A percentile compares a stretch with the other conserved stretches of the same genome.
These are phyloP conservation scores for Gouania willdenowi DNA, from an alignment of 2,797 vertebrate genomes.

Conservation along the genomic window DNA sequence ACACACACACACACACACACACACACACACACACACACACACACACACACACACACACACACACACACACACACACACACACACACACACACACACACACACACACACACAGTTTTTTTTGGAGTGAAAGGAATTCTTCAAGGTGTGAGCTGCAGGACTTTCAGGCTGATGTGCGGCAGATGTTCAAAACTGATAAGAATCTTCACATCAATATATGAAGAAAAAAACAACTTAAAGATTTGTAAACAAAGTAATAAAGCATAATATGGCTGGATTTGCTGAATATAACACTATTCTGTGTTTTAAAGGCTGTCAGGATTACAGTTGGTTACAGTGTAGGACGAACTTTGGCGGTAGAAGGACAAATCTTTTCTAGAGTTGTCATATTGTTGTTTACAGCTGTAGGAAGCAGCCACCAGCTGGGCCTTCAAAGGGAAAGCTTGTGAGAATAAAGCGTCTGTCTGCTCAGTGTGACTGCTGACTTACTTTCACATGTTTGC, in stretches of 20 bases:
- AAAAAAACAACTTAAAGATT: too few relatives aligned
- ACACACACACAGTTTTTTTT: slow-evolving; percentile 13
- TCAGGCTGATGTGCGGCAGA: slow-evolving; percentile 28
- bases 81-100: neutral
- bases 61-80: slow-evolving; percentile 7
- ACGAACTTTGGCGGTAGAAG: neutral
- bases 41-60: slow-evolving; percentile 2
- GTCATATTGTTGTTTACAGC: neutral
- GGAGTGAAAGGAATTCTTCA: slow-evolving; percentile 9
- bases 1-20: too few relatives aligned
- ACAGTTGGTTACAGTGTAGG: neutral
- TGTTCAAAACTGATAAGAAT: slow-evolving; percentile 15
- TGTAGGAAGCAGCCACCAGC: neutral
- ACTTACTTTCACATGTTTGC: slow-evolving; percentile 13
- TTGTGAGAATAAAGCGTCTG: slow-evolving; percentile 1
- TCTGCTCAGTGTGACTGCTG: slow-evolving; percentile 1
- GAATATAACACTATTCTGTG: too few relatives aligned
- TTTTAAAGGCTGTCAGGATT: too few relatives aligned
- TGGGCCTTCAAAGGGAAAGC: neutral
- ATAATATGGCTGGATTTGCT: too few relatives aligned
- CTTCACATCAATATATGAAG: too few relatives aligned
- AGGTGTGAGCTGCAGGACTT: slow-evolving; percentile 23
- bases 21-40: slow-evolving; percentile 4
- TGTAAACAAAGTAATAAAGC: too few relatives aligned
- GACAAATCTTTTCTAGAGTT: neutral